These are phyloP conservation scores for Fregetta grallaria DNA, from an alignment of 2,113 vertebrate species.

Conservation along the genomic window DNA sequence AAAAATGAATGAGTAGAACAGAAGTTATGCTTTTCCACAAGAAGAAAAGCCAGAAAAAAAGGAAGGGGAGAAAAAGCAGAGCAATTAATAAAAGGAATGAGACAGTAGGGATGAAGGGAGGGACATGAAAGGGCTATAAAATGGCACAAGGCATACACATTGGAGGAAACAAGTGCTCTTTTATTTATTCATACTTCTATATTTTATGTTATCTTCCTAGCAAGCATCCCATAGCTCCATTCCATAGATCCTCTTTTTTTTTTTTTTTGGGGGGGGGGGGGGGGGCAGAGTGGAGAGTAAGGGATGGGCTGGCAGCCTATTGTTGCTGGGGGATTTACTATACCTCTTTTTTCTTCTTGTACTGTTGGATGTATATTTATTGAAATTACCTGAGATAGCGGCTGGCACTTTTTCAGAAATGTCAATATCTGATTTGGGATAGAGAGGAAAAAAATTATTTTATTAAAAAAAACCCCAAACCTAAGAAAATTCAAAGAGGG, in stretches of 20 bases:
- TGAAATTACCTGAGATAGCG: not conserved
- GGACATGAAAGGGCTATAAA: constrained; percentile 3
- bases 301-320: not conserved
- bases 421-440: not conserved
- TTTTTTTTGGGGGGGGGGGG: not conserved
- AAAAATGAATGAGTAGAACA: not conserved
- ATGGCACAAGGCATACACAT: not conserved
- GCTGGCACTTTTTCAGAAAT: not conserved
- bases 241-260: not conserved
- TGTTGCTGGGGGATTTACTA: not conserved
- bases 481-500: not conserved
- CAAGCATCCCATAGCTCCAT: not conserved
- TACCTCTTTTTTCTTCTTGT: not conserved
- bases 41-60: not conserved
- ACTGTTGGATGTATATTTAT: not conserved
- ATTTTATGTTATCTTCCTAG: not conserved
- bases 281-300: too few relatives aligned
- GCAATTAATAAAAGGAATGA: constrained; percentile 45
- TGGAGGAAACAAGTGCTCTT: not conserved
- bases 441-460: not conserved
- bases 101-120: not conserved
- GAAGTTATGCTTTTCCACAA: not conserved
- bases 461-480: not conserved
- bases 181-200: constrained; percentile 13
- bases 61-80: not conserved